A percentile compares a stretch with the other conserved stretches of the same genome.
phyloP scores from a whole-genome alignment of 1,140 invertebrate genomes.

The Monomorium pharaonis region DNA sequence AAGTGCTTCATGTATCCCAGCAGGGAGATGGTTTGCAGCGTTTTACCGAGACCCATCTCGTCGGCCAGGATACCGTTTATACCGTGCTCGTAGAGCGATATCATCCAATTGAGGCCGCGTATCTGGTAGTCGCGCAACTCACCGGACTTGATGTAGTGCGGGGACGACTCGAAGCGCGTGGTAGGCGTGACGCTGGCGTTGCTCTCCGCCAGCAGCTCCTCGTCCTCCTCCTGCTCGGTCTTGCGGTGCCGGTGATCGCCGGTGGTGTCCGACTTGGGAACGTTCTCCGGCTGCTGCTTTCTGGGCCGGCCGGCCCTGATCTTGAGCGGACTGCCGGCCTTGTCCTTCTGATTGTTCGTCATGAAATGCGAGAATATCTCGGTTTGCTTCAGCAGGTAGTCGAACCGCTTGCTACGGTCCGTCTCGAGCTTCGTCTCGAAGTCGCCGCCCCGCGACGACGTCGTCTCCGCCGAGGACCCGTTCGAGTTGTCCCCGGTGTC shows the following conservation, averaged over 20 bases:
- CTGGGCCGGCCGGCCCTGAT: slow-evolving; percentile 86
- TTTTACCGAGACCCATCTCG: slow-evolving; percentile 98
- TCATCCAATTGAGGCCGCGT: slow-evolving; percentile 99
- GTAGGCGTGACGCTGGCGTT: slow-evolving; percentile 91
- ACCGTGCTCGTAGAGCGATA: slow-evolving; percentile 99
- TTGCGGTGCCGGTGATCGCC: slow-evolving; percentile 96
- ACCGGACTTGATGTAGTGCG: slow-evolving; percentile 95
- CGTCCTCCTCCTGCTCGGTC: slow-evolving; percentile 99
- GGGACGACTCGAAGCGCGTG: slow-evolving; percentile 96
- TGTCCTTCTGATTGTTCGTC: slow-evolving; percentile 92
- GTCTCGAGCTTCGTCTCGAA: slow-evolving; percentile 93
- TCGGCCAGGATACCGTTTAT: slow-evolving; percentile 99
- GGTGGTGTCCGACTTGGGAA: slow-evolving; percentile 61
- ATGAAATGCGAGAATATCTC: slow-evolving; percentile 99
- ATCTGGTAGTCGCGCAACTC: slow-evolving; percentile 99
- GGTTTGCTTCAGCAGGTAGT: slow-evolving; percentile 97
- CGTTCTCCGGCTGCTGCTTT: slow-evolving; percentile 77
- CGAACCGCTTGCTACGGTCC: slow-evolving; percentile 95
- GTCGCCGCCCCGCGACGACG: slow-evolving; percentile 90
- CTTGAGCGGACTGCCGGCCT: slow-evolving; percentile 93
- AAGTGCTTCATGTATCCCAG: slow-evolving; percentile 99
- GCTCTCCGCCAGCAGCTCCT: slow-evolving; percentile 96
- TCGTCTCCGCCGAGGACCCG: slow-evolving; percentile 89
- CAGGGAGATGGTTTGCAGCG: slow-evolving; percentile 98
- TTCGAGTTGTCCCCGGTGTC: slow-evolving; percentile 86